Evolutionary conservation across 1,140 invertebrate genomes (phyloP), one percentile per base, ranked within the genome.

Genomic region (Zaprionus gabonicus): DNA sequence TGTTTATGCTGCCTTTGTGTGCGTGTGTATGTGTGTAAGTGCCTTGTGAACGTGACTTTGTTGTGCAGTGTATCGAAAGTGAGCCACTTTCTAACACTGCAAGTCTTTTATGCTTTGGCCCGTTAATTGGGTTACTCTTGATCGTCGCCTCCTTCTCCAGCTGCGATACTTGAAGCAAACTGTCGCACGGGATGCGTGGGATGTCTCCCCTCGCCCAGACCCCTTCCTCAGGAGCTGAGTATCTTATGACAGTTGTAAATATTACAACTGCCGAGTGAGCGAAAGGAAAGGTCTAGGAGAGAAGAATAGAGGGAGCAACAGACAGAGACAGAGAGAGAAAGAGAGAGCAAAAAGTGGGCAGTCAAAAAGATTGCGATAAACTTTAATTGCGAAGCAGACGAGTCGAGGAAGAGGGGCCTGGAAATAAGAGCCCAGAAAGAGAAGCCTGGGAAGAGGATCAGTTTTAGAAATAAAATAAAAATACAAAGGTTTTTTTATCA

Each of bases 31-130:
- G 56, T 56, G 20, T 60, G 20, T n/a, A 59, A 41, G 49, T 46
- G 36, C 69, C 38, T 60, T 34, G 64, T 64, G 62, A 81, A 84
- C 85, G 75, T 75, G 78, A 78, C 75, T 90, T 79, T 90, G 81
- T 84, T 73, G 81, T 64, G 28, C 65, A 81, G 84, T 90, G 81
- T 74, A 81, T 68, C 57, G 75, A 87, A 88, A 90, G 85, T 87
- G 66, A 88, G 85, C 81, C 71, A 87, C 84, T 87, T 87, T 87
- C 84, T 87, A 86, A 74, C 83, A 82, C 83, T 67, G 46, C n/a
- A 20, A 64, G 27, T 75, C 63, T 71, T 88, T 88, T 75, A 87
- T 78, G 77, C 53, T 62, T 78, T 41, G 27, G 59, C 20, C 67
- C 17, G 34, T 58, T 71, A 75, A 71, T 71, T 71, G 73, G 69